Base-by-base conservation (phyloP, 53 echinoderm and acorn worm species). In the Paracentrotus lividus region DNA sequence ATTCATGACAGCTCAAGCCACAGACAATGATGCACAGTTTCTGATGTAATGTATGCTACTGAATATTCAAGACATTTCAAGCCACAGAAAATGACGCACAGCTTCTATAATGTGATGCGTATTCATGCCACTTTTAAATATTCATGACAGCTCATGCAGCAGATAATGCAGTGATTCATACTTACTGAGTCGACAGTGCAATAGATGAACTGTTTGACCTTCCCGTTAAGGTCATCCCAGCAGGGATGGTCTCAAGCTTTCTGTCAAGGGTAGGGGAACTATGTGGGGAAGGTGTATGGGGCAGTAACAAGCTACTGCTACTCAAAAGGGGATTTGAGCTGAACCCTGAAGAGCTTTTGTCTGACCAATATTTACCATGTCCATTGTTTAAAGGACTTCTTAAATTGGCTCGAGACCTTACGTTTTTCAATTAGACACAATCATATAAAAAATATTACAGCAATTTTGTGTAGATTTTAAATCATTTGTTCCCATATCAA, bases 191-290 rank as follows among this genome's bases (percentile, higher is more conserved):
- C n/a, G 54, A 34, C 58, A 42, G 55, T 21, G 36, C 81, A 78
- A 38, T 55, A 12, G 56, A n/a, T n/a, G 77, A 40, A 23, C 78
- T 92, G 58, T 78, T 40, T 36, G 81, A 92, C 92, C 77, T 53
- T 53, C 77, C 51, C 23, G 21, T 38, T 3, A 92, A 77, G 42
- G 78, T 92, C 55, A 92, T 15, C 54, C 38, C 55, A 0, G 92
- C 58, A 92, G 92, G 92, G 81, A 78, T 72, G 16, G 32, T 47
- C 91, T 90, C 91, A 90, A 72, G 67, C 68, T 90, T 90, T 90
- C 91, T 90, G 69, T 90, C 91, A 33, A 68, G 53, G 68, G 54
- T 54, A 26, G 92, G 92, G 81, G 92, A 92, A 31, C 12, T 43
- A 29, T 31, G 92, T 92, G 92, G 92, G 40, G 92, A 92, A 54